Evolutionary conservation across 2,888 invertebrate species (phyloP), one percentile per base, ranked within the genome.

Genomic region (Pyrrhia umbra): DNA sequence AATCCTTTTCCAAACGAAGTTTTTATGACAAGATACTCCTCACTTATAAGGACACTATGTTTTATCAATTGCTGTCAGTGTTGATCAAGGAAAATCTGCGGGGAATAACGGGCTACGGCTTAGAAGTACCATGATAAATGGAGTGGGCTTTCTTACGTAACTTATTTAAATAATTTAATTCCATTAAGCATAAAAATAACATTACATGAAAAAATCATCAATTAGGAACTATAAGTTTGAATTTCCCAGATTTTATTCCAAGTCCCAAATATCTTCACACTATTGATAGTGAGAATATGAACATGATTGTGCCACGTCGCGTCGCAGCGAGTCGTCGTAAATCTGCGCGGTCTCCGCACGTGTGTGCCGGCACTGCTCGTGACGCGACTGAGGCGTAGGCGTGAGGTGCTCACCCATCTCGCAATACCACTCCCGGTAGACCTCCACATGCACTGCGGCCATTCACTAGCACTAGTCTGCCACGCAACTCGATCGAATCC

Each of bases 331-430:
- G 23, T 37, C 15, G 39, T 50, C 23, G 59, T 72, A 65, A 61
- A 65, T 60, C 57, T 57, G 46, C 43, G 23, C 56, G 20, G 34
- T 25, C 52, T 47, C 42, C 49, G 21, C 52, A 68, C 64, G 80
- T 66, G 60, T 57, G 18, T 43, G 37, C n/a, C n/a, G n/a, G n/a
- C n/a, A 50, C 55, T 63, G 77, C 60, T 71, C 68, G 67, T 68
- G 77, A 61, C 62, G 46, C 6, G 77, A 55, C 16, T 46, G 51
- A 16, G 15, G 34, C 59, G 74, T 68, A 52, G 71, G 75, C 54
- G 49, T 52, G 65, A 55, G 60, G 59, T 65, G 50, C 59, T 50
- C 62, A 56, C 42, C 61, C 54, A 49, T 70, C 43, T 50, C 34
- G 63, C 55, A 66, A 64, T 47, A 58, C 45, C 18, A 46, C 39